These are phyloP conservation scores for Riparia riparia DNA, from an alignment of 2,113 vertebrate species.

Conservation along the genomic window DNA sequence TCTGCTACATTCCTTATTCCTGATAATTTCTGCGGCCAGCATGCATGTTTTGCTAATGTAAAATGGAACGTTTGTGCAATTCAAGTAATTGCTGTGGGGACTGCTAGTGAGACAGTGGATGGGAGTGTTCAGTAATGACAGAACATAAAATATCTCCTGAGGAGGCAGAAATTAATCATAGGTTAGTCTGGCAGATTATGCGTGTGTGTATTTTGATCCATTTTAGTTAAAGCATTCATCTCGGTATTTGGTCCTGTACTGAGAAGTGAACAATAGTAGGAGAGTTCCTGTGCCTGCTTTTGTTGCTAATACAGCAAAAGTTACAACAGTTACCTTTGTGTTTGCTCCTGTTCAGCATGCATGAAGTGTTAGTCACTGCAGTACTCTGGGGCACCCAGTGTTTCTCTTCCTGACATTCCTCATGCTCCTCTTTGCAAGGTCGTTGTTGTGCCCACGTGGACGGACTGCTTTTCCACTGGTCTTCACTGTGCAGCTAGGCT, in stretches of 20 bases:
- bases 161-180: background rate
- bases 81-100: background rate
- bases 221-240: background rate
- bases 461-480: background rate
- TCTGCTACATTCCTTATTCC: background rate
- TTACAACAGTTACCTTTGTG: background rate
- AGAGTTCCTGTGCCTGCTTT: background rate
- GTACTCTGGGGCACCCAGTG: fast-evolving
- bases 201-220: background rate
- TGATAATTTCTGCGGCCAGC: background rate
- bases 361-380: background rate
- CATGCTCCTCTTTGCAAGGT: background rate
- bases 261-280: background rate
- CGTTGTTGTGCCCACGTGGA: background rate
- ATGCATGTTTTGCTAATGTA: background rate
- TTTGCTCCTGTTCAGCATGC: background rate
- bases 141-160: background rate
- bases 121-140: background rate
- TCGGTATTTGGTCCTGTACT: background rate
- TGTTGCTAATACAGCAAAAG: background rate
- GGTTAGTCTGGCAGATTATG: background rate
- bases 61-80: background rate
- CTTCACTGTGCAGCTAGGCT: background rate
- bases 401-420: background rate
- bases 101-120: background rate